phyloP scores from a whole-genome alignment of 2,888 invertebrate genomes.

The Diogma glabrata region DNA sequence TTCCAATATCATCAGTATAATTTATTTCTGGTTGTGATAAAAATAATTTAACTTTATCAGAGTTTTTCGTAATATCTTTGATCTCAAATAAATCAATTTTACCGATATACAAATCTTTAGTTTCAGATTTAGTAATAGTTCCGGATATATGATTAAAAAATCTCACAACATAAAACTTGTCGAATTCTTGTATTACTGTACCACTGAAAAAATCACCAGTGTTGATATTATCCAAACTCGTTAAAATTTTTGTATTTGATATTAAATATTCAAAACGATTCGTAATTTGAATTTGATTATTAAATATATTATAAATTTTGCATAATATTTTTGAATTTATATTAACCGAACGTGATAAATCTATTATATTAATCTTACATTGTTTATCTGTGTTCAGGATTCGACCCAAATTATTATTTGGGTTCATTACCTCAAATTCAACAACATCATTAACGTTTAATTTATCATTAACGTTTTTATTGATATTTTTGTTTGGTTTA shows the following conservation, averaged over 20 bases:
- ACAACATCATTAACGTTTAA: conserved; percentile 31
- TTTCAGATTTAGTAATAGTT: conserved; percentile 27
- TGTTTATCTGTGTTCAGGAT: too few relatives aligned
- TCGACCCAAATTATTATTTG: conserved; percentile 40
- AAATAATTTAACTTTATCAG: conserved; percentile 23
- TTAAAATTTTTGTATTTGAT: conserved; percentile 41
- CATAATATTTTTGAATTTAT: neutral
- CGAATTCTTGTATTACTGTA: conserved; percentile 29
- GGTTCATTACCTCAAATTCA: conserved; percentile 35
- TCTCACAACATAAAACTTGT: conserved; percentile 27
- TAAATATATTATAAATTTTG: neutral
- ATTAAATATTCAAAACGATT: conserved; percentile 52
- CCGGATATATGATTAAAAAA: conserved; percentile 37
- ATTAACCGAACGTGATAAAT: neutral
- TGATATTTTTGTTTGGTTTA: too few relatives aligned
- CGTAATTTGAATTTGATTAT: conserved; percentile 43
- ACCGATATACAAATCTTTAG: conserved; percentile 25
- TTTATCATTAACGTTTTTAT: conserved; percentile 34
- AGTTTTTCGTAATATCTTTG: conserved; percentile 18
- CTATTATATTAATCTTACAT: too few relatives aligned
- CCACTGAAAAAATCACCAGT: conserved; percentile 35
- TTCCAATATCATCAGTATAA: conserved; percentile 25
- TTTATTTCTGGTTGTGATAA: neutral
- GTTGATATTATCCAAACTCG: conserved; percentile 39
- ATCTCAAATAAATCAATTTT: conserved; percentile 32